Evolutionary conservation across 2,797 vertebrate species (phyloP), one percentile per base, ranked within the genome.

Genomic region (Alca torda): DNA sequence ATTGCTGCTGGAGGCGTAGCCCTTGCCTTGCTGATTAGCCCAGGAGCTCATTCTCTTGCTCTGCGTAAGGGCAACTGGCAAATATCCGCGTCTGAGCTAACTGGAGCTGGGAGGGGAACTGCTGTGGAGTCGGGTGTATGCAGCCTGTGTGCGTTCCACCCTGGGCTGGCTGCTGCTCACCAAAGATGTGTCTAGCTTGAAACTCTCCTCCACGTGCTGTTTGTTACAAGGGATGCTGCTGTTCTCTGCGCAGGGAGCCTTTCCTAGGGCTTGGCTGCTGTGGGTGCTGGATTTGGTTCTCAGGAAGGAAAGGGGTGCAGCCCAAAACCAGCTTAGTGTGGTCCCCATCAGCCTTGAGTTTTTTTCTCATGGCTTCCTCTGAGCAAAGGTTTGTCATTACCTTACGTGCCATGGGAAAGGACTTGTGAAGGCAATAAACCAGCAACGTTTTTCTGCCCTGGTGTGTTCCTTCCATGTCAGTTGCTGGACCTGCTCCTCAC

Each of bases 191-290:
- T 26, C 30, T 50, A 25, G 5, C 46, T 63, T n/a, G 68, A 37
- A 54, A 2, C n/a, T 33, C 23, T 26, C 6, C 50, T 61, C 31
- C 33, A 6, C 0, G 0, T 54, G 61, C 18, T 2, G 21, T 4
- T 24, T 65, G 61, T 37, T 67, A 6, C 7, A 5, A 19, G 59
- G 54, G 23, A 26, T 26, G 54, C 45, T 90, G 82, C 35, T 68
- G 81, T n/a, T 60, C 31, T 64, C 35, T 18, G 10, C 17, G 64
- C 51, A 11, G 11, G 30, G 87, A 54, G 37, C 26, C 31, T 81
- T 86, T 67, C 33, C 48, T 23, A 9, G 61, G 76, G 21, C 46
- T 85, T 9, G 5, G 72, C 74, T 87, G 77, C 81, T 91, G 50
- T 3, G 0, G 23, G 46, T 9, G 35, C 68, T 84, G 59, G 24